Evolutionary conservation across 2,888 invertebrate species (phyloP), one percentile per base, ranked within the genome.

Genomic region (Drosophila multiciliata): DNA sequence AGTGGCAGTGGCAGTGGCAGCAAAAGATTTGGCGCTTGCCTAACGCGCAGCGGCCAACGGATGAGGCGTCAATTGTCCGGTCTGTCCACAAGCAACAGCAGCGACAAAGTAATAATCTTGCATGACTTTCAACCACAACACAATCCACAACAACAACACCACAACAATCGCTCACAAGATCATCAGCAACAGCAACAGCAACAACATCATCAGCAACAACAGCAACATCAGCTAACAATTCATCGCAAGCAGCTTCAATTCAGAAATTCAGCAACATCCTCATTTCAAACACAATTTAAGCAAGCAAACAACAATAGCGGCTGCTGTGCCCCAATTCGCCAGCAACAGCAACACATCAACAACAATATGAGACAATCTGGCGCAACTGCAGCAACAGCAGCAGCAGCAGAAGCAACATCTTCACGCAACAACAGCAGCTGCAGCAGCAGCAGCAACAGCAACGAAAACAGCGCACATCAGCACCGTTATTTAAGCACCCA

Each of bases 51-150:
- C 50, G 73, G 74, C 0, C 72, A 59, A 33, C 79, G 80, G 23
- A 72, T 91, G 66, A 77, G 85, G 17, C 83, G 91, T 7, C 92
- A 91, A 65, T 61, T 78, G 38, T 90, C 90, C 26, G 76, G 79
- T 49, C 66, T 87, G 60, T 89, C 92, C 40, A 80, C 77, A 53
- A 42, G 71, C 61, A 77, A 82, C 62, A 90, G 90, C 75, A 85
- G 88, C 79, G 92, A 91, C 71, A 92, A 92, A 91, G 91, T 91
- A 91, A 91, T 91, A 80, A 91, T 90, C 74, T 74, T 89, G 82
- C 87, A 82, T 84, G 89, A 89, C 55, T 66, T 74, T 64, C 70
- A 75, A 71, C 57, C 67, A 66, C 53, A 54, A 32, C 58, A 73
- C 8, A 45, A 50, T 23, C 58, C 70, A 23, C 64, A 66, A 32